Evolutionary conservation across 2,797 vertebrate species (phyloP).

Genomic region (Amniataba percoides): DNA sequence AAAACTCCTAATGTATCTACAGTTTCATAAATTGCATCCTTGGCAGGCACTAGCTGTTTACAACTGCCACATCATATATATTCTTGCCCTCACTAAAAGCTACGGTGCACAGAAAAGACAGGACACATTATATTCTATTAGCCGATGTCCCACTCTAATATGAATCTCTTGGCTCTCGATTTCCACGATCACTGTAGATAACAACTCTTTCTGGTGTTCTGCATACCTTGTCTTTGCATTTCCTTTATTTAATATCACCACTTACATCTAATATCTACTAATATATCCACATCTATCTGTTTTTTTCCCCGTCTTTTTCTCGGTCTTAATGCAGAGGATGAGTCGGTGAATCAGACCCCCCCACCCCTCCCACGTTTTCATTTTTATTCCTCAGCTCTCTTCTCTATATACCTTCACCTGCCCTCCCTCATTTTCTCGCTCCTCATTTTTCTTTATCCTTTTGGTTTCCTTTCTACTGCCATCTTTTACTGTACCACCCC

Average conservation of each 20-base stretch:
- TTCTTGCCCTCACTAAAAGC: neutral
- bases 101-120: neutral
- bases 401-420: conserved; percentile 6
- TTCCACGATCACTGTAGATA: neutral
- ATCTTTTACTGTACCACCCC: conserved; percentile 8
- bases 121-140: neutral
- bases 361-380: conserved; percentile 33
- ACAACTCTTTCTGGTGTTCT: conserved; percentile 3
- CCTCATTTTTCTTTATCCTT: conserved; percentile 10
- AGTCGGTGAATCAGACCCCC: conserved; percentile 50
- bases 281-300: conserved; percentile 23
- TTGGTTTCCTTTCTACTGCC: neutral
- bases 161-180: neutral
- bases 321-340: conserved; percentile 41
- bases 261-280: neutral
- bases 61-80: neutral
- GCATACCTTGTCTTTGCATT: conserved; percentile 9
- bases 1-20: neutral
- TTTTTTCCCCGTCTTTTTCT: neutral
- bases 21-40: neutral
- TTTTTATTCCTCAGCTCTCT: conserved; percentile 58
- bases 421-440: neutral
- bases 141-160: neutral
- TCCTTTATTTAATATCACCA: conserved; percentile 13
- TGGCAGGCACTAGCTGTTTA: neutral